These are phyloP conservation scores for Nanger granti DNA, from an alignment of 2,113 vertebrate species.

Conservation along the genomic window DNA sequence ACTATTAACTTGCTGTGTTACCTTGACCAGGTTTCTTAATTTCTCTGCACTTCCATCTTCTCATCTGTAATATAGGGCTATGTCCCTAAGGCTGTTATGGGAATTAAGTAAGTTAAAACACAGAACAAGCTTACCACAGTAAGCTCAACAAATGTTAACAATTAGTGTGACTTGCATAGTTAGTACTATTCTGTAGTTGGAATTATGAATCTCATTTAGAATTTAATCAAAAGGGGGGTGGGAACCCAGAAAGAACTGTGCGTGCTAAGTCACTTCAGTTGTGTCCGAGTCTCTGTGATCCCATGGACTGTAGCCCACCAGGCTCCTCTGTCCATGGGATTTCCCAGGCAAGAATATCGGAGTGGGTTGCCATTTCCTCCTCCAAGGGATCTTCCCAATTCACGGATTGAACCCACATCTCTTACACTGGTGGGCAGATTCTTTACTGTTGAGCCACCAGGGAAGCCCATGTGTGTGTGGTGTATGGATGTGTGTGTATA, in stretches of 20 bases:
- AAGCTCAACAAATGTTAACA: not conserved
- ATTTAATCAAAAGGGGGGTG: not conserved
- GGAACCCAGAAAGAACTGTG: not conserved
- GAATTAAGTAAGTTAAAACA: conserved; percentile 19
- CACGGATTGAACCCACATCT: not conserved
- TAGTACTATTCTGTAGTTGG: conserved; percentile 6
- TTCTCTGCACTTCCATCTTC: not conserved
- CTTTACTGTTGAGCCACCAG: not conserved
- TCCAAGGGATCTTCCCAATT: not conserved
- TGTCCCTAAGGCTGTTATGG: not conserved
- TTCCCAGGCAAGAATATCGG: not conserved
- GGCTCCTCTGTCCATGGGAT: not conserved
- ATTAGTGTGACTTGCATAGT: not conserved
- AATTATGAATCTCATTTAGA: not conserved
- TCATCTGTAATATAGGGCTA: not conserved
- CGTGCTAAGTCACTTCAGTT: not conserved
- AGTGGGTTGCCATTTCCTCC: not conserved
- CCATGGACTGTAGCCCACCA: not conserved
- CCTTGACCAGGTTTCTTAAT: not conserved
- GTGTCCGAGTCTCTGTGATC: not conserved
- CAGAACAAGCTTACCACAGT: not conserved
- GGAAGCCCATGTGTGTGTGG: not conserved
- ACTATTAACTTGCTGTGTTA: conserved; percentile 10
- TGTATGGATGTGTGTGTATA: not conserved
- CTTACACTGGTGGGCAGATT: not conserved